Base-by-base conservation (phyloP, 2,797 vertebrate species). In the Macropodus opercularis region DNA sequence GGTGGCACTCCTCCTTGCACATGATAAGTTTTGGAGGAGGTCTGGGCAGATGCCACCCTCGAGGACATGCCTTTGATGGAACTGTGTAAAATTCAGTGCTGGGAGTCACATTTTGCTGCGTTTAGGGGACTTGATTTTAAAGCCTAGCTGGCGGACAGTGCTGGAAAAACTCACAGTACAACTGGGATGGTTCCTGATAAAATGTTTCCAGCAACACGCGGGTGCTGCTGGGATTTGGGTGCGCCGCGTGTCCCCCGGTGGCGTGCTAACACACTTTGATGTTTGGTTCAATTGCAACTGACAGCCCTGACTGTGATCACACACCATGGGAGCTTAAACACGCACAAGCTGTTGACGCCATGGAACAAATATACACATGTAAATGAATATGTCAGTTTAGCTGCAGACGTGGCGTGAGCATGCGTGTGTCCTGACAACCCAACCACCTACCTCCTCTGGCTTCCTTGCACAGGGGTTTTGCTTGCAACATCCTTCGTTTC, bases 371-470 rank as follows among this genome's bases (percentile, higher is more conserved):
- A 12, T 26, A 19, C 36, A 42, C 6, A 15, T 26, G 19, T 47
- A 42, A 46, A 51, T 19, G 40, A 34, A 36, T 8, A 17, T 36
- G 3, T 47, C 36, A 10, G 2, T 50, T 72, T 27, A 32, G 8
- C 5, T 42, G 2, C 1, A 56, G 6, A 53, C 42, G 10, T 42
- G 17, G 17, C 46, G 13, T 19, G 19, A 8, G 13, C 23, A 3
- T 36, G 6, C 18, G 17, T 40, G n/a, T 23, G 17, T 31, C 4
- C 10, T 21, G 18, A 17, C 19, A 21, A 6, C 0, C 46, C n/a
- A n/a, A n/a, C n/a, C n/a, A n/a, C 88, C 85, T 83, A 96, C 95
- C 93, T 21, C 91, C 90, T 50, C 73, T 81, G 57, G 63, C 87
- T 0, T 92, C 92, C 53, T 38, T 87, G 50, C 89, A 86, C 72